Conservation (phyloP, 2,797 vertebrate genomes). For the Aldrovandia affinis region DNA sequence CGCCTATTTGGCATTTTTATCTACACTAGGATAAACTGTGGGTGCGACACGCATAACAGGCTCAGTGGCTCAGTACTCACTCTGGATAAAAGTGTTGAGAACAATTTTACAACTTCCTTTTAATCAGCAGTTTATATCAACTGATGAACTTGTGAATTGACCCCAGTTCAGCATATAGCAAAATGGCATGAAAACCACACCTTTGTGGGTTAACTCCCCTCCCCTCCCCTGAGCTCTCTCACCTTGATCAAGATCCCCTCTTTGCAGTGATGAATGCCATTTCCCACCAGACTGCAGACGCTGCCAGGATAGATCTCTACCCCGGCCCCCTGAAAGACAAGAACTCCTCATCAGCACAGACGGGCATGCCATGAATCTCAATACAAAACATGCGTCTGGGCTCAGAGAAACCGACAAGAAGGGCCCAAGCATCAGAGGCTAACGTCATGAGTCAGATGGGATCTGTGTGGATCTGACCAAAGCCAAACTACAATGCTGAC, state of each 20-base stretch:
- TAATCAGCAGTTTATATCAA: neutral
- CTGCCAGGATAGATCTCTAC: constrained; percentile 94
- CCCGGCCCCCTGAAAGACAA: constrained; percentile 82
- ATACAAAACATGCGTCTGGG: neutral
- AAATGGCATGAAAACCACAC: neutral
- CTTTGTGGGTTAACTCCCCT: neutral
- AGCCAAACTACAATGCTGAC: neutral
- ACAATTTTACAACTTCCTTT: neutral
- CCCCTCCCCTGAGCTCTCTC: constrained; percentile 43
- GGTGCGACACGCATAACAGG: neutral
- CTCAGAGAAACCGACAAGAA: too few relatives aligned
- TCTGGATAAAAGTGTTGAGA: neutral
- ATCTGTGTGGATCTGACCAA: neutral
- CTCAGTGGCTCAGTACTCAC: neutral
- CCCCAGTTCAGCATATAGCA: neutral
- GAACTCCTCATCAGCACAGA: neutral
- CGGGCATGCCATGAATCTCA: neutral
- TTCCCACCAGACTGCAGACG: constrained; percentile 79
- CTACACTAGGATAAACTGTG: too few relatives aligned
- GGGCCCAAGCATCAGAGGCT: neutral
- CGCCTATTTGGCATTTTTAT: neutral
- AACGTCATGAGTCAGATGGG: neutral
- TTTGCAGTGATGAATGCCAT: constrained; percentile 92
- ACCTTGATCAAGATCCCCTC: constrained; percentile 97
- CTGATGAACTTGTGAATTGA: neutral